Percentiles rank a stretch among this genome's conserved stretches.
Evolutionary conservation across 2,113 vertebrate genomes (phyloP).

Genomic region (Hippocampus zosterae): DNA sequence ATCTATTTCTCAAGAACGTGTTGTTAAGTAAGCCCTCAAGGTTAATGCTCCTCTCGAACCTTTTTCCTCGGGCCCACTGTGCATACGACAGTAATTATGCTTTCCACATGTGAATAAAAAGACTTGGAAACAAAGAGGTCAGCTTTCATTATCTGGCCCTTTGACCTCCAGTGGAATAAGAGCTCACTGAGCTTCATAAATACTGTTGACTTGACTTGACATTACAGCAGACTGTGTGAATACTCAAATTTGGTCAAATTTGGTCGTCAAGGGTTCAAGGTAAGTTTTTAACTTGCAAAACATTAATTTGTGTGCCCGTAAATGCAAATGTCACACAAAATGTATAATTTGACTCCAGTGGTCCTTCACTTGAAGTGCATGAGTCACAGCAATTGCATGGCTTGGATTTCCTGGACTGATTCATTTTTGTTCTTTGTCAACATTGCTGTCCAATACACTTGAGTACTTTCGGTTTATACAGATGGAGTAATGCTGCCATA

Average conservation of each 20-base stretch:
- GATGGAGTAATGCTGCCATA: too few species aligned
- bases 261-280: conserved; percentile 4
- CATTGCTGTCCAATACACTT: too few species aligned
- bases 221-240: conserved; percentile 29
- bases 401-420: background rate
- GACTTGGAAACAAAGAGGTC: conserved; percentile 51
- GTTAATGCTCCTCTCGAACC: conserved; percentile 57
- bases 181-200: conserved; percentile 44
- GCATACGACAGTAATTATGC: conserved; percentile 56
- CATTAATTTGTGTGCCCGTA: background rate
- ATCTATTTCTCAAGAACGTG: conserved; percentile 23
- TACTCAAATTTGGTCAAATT: conserved; percentile 35
- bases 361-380: background rate
- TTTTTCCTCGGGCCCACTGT: conserved; percentile 49
- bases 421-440: too few species aligned
- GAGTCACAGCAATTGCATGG: background rate
- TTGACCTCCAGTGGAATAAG: conserved; percentile 27
- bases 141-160: conserved; percentile 49
- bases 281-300: background rate
- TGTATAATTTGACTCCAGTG: background rate
- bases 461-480: too few species aligned
- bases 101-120: conserved; percentile 59
- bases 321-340: background rate
- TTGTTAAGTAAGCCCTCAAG: conserved; percentile 41
- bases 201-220: too few species aligned